A percentile compares a stretch with the other conserved stretches of the same genome.
Evolutionary conservation across 2,888 invertebrate genomes (phyloP).

Genomic region (Acleris literana): DNA sequence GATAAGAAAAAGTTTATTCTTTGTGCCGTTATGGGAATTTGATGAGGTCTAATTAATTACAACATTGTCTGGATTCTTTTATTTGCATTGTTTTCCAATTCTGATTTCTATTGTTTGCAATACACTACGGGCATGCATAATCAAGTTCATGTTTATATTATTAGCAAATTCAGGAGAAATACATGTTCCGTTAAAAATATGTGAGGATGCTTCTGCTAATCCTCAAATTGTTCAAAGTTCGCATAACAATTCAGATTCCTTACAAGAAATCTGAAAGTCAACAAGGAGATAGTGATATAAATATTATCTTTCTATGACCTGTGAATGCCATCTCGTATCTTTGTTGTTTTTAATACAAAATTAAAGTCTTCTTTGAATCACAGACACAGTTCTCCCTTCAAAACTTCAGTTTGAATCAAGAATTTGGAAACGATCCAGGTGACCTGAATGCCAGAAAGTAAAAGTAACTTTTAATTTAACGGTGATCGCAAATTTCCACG

Average conservation of each 20-base stretch:
- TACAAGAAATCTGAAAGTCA: not conserved
- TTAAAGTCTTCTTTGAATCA: constrained; percentile 22
- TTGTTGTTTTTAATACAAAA: not conserved
- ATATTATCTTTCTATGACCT: too few relatives aligned
- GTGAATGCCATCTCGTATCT: not conserved
- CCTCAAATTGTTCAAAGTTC: not conserved
- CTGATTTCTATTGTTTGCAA: constrained; percentile 24
- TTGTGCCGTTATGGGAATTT: constrained; percentile 20
- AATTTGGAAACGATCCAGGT: constrained; percentile 75
- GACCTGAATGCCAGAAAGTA: constrained; percentile 69
- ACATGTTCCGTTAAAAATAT: not conserved
- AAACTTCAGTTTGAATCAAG: constrained; percentile 51
- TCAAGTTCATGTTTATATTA: constrained; percentile 8
- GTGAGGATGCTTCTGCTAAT: not conserved
- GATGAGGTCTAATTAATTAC: constrained; percentile 23
- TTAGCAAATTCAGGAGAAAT: constrained; percentile 3
- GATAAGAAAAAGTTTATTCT: constrained; percentile 43
- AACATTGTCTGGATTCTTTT: constrained; percentile 27
- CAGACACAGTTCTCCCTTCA: constrained; percentile 41
- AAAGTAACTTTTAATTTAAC: constrained; percentile 58
- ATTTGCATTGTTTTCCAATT: constrained; percentile 19
- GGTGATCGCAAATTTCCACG: constrained; percentile 51
- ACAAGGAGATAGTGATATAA: not conserved
- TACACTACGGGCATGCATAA: constrained; percentile 7
- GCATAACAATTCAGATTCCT: not conserved